These are phyloP conservation scores for Crossaster papposus DNA, from an alignment of 53 echinoderm and acorn worm genomes.

Conservation along the genomic window DNA sequence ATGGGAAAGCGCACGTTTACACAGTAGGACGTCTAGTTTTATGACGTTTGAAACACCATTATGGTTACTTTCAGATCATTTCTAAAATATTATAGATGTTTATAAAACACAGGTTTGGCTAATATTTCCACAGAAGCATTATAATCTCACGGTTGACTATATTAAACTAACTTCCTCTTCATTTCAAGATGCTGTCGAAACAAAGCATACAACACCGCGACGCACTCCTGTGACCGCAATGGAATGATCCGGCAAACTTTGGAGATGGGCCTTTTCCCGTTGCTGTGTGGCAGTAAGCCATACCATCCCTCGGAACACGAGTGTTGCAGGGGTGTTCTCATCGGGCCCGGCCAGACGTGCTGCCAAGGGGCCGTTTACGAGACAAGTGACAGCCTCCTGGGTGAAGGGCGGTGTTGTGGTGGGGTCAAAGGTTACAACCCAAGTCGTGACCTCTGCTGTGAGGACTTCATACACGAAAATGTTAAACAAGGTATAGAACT, in stretches of 20 bases:
- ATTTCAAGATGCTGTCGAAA: conserved; percentile 75
- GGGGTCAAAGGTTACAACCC: conserved; percentile 72
- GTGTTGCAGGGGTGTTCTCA: conserved; percentile 71
- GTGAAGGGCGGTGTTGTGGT: conserved; percentile 71
- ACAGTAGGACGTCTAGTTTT: too few species aligned
- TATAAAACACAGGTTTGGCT: too few species aligned
- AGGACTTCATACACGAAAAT: conserved; percentile 26
- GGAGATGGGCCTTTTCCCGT: conserved; percentile 57
- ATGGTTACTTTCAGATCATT: too few species aligned
- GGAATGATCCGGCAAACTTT: conserved; percentile 42
- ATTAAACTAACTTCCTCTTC: background rate
- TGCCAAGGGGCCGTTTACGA: conserved; percentile 63
- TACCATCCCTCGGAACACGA: conserved; percentile 69
- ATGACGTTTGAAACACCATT: too few species aligned
- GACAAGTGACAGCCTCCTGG: conserved; percentile 55
- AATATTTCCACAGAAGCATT: background rate
- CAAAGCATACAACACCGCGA: conserved; percentile 58
- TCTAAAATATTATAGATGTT: too few species aligned
- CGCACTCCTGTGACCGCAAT: conserved; percentile 68
- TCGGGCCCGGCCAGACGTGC: conserved; percentile 70
- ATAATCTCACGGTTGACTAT: background rate
- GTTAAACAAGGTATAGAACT: conserved; percentile 18
- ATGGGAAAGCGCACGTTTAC: too few species aligned
- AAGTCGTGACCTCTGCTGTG: conserved; percentile 70
- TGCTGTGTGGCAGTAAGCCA: conserved; percentile 64